Evolutionary conservation across 2,797 vertebrate species (phyloP).

Genomic region (Forpus xanthops): DNA sequence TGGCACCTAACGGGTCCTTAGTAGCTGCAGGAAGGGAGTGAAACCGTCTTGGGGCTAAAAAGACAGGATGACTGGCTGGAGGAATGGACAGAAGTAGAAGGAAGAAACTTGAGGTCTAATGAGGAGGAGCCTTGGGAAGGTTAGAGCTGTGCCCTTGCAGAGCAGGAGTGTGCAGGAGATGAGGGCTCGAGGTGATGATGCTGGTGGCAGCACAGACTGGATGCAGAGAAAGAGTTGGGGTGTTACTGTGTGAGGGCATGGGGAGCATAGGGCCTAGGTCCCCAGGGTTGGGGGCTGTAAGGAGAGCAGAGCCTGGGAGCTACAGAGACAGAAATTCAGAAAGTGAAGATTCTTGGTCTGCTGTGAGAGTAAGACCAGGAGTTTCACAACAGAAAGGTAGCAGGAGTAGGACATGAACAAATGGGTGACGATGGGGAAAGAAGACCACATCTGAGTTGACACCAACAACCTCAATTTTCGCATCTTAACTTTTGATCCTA

Average conservation of each 20-base stretch:
- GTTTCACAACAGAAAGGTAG: not conserved
- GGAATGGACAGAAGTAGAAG: not conserved
- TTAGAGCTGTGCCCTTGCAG: not conserved
- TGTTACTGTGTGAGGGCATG: not conserved
- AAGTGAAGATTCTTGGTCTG: not conserved
- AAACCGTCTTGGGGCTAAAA: not conserved
- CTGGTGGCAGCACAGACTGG: not conserved
- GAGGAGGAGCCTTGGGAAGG: not conserved
- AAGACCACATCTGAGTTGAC: not conserved
- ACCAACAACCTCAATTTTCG: conserved; percentile 9
- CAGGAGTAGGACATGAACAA: not conserved
- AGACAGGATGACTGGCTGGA: not conserved
- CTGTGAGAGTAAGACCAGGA: not conserved
- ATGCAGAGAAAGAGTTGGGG: not conserved
- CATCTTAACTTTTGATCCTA: conserved; percentile 10
- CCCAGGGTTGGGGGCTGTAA: not conserved
- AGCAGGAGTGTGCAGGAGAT: not conserved
- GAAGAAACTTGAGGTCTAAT: fast-evolving
- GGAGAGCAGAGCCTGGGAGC: not conserved
- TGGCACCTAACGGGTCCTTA: not conserved
- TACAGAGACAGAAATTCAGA: not conserved
- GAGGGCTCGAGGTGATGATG: not conserved
- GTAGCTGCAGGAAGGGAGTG: not conserved
- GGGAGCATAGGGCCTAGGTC: not conserved
- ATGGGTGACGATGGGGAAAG: not conserved